A percentile compares a stretch with the other conserved stretches of the same genome.
These are phyloP conservation scores for Lithophane leautieri DNA, from an alignment of 2,888 invertebrate genomes.

Conservation along the genomic window DNA sequence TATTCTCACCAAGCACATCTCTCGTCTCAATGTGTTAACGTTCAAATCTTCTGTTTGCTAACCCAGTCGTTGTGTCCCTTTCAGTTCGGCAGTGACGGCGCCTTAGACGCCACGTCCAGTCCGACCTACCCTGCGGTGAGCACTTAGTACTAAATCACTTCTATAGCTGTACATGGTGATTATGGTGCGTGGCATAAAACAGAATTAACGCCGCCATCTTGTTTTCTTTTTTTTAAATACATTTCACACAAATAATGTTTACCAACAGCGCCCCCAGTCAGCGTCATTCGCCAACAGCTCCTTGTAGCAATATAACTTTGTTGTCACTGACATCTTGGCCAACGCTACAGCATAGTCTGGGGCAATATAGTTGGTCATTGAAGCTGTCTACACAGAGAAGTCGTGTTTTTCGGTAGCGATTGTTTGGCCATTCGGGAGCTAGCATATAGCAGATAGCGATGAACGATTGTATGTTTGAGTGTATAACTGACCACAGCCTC, in stretches of 20 bases:
- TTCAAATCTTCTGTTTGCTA: not conserved
- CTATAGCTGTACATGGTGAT: too few species aligned
- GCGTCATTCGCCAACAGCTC: too few species aligned
- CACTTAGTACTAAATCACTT: conserved; percentile 16
- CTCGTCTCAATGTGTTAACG: conserved; percentile 15
- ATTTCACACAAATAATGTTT: not conserved
- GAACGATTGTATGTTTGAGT: too few species aligned
- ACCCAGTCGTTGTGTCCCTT: conserved; percentile 34
- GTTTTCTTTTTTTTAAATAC: not conserved
- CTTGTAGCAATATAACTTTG: too few species aligned
- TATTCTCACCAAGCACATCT: not conserved
- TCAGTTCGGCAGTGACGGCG: conserved; percentile 95
- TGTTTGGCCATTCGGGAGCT: too few species aligned
- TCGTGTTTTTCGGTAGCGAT: not conserved
- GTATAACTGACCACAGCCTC: not conserved
- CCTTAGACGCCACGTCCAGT: conserved; percentile 93
- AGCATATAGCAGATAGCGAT: too few species aligned
- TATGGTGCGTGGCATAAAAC: too few species aligned
- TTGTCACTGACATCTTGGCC: too few species aligned
- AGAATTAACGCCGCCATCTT: not conserved
- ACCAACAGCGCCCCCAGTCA: not conserved
- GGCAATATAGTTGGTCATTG: not conserved
- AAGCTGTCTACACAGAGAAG: too few species aligned
- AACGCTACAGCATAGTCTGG: too few species aligned
- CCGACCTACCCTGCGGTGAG: conserved; percentile 91